Percentiles rank a stretch among this genome's conserved stretches.
phyloP scores from a whole-genome alignment of 1,140 invertebrate genomes.

The Asbolus verrucosus region DNA sequence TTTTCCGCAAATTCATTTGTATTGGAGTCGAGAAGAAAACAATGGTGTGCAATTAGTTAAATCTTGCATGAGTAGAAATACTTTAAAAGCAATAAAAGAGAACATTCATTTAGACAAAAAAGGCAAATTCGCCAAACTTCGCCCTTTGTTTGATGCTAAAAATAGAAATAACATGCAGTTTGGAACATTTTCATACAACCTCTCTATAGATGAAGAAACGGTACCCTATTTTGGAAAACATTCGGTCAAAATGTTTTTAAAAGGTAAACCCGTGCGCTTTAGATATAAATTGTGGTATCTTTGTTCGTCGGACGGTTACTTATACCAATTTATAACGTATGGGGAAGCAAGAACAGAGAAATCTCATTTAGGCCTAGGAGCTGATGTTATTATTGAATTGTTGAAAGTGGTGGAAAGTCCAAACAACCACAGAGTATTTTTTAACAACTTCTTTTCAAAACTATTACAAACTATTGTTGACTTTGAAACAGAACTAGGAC shows the following conservation, averaged over 20 bases:
- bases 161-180: constrained; percentile 14
- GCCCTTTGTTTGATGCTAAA: constrained; percentile 52
- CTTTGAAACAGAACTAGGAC: constrained; percentile 43
- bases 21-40: constrained; percentile 49
- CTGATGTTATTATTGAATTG: constrained; percentile 38
- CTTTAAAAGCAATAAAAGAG: constrained; percentile 44
- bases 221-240: constrained; percentile 68
- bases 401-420: constrained; percentile 41
- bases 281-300: constrained; percentile 66
- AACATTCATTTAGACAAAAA: constrained; percentile 51
- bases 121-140: constrained; percentile 60
- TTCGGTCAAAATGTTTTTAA: constrained; percentile 66
- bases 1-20: constrained; percentile 43
- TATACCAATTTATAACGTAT: constrained; percentile 43
- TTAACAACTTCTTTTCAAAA: constrained; percentile 51
- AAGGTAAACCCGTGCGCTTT: constrained; percentile 66
- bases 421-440: constrained; percentile 42
- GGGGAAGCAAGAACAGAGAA: constrained; percentile 18
- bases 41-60: constrained; percentile 47
- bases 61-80: constrained; percentile 48
- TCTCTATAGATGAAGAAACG: constrained; percentile 65
- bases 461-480: constrained; percentile 43
- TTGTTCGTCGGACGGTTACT: constrained; percentile 46
- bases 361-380: constrained; percentile 40
- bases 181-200: neutral